Evolutionary conservation across 2,888 invertebrate species (phyloP).

Genomic region (Cheilosia scutellata): DNA sequence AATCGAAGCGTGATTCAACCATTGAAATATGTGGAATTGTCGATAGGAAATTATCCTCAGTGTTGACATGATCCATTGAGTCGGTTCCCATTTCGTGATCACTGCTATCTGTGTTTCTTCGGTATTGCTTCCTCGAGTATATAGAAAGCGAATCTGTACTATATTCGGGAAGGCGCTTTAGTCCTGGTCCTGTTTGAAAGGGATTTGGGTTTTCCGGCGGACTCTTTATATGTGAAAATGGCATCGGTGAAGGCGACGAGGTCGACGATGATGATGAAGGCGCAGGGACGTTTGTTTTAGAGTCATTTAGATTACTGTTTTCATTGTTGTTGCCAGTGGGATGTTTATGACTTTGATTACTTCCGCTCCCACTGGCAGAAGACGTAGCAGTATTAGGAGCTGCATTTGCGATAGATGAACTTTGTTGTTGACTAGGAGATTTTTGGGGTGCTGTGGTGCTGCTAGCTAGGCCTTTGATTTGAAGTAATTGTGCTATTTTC

Average conservation of each 20-base stretch:
- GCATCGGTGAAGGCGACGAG: slow-evolving; percentile 70
- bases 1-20: slow-evolving; percentile 82
- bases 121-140: slow-evolving; percentile 82
- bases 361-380: slow-evolving; percentile 46
- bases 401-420: slow-evolving; percentile 67
- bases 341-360: slow-evolving; percentile 67
- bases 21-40: slow-evolving; percentile 83
- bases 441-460: slow-evolving; percentile 81
- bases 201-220: slow-evolving; percentile 66
- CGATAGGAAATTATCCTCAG: slow-evolving; percentile 83
- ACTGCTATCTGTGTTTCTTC: slow-evolving; percentile 80
- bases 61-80: slow-evolving; percentile 82
- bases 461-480: slow-evolving; percentile 84
- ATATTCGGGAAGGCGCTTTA: slow-evolving; percentile 81
- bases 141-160: slow-evolving; percentile 82
- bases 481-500: slow-evolving; percentile 84
- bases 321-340: slow-evolving; percentile 50
- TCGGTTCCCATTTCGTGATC: slow-evolving; percentile 79
- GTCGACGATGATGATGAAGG: slow-evolving; percentile 77
- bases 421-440: slow-evolving; percentile 78
- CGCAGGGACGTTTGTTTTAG: slow-evolving; percentile 63
- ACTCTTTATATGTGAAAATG: slow-evolving; percentile 66
- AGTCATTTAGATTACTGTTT: slow-evolving; percentile 66
- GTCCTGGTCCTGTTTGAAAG: slow-evolving; percentile 72
- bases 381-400: slow-evolving; percentile 55